phyloP scores from a whole-genome alignment of 1,140 invertebrate genomes.

The Ladona fulva region DNA sequence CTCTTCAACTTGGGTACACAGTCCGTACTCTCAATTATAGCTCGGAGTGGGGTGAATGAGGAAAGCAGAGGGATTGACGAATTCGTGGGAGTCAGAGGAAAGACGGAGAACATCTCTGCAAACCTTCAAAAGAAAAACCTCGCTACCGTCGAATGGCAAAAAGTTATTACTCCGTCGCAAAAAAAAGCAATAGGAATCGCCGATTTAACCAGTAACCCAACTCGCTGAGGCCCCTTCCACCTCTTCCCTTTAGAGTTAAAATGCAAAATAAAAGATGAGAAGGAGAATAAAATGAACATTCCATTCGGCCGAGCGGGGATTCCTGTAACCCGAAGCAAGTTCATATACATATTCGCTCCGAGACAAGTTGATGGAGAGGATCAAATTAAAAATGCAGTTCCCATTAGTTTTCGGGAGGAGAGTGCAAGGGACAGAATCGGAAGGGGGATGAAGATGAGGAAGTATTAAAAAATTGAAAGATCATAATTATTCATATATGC shows the following conservation, averaged over 20 bases:
- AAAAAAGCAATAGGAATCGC: not conserved
- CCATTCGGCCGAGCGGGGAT: not conserved
- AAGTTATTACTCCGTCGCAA: not conserved
- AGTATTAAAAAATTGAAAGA: not conserved
- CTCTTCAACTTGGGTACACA: not conserved
- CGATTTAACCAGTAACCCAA: not conserved
- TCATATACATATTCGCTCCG: not conserved
- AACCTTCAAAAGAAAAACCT: not conserved
- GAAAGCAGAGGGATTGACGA: too few species aligned
- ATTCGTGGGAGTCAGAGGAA: too few species aligned
- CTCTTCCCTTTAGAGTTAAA: not conserved
- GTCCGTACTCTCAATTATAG: not conserved
- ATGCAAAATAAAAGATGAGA: not conserved
- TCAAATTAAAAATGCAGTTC: constrained; percentile 6
- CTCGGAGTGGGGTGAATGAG: not conserved
- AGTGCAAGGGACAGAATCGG: not conserved
- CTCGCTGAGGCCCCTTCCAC: too few species aligned
- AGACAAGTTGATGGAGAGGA: not conserved
- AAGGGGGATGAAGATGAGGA: not conserved
- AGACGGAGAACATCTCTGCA: too few species aligned
- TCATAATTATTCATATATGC: constrained; percentile 8
- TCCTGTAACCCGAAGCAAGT: not conserved
- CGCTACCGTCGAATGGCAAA: not conserved
- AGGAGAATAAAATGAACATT: not conserved
- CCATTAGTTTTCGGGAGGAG: not conserved